Conservation (phyloP, 2,888 invertebrate genomes). For the Anaspis maculata region DNA sequence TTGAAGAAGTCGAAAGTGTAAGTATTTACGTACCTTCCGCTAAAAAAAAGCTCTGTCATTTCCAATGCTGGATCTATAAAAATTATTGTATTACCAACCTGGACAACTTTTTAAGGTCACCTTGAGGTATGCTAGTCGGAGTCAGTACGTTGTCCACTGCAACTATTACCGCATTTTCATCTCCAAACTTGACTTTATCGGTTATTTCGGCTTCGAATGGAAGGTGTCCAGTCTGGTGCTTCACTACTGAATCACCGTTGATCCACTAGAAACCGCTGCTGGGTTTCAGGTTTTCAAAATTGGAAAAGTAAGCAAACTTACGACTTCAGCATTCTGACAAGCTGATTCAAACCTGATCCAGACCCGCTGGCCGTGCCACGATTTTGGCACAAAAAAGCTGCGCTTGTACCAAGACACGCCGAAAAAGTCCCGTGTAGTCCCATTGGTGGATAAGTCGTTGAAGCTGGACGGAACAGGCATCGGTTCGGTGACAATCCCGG, state of each 20-base stretch:
- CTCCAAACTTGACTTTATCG: slow-evolving; percentile 53
- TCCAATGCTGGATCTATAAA: no score
- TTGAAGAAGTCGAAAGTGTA: slow-evolving; percentile 96
- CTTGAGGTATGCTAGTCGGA: slow-evolving; percentile 83
- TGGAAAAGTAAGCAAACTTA: slow-evolving; percentile 33
- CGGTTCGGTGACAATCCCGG: no score
- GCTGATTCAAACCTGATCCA: slow-evolving; percentile 91
- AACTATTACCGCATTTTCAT: slow-evolving; percentile 76
- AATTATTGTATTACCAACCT: no score
- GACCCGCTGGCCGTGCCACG: slow-evolving; percentile 62
- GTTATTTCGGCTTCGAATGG: slow-evolving; percentile 87
- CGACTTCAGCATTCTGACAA: slow-evolving; percentile 83
- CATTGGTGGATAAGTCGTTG: slow-evolving; percentile 83
- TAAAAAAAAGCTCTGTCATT: no score
- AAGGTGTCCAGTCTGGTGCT: slow-evolving; percentile 89
- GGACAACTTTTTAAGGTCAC: slow-evolving; percentile 53
- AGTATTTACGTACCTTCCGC: slow-evolving; percentile 48
- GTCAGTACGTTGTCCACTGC: slow-evolving; percentile 88
- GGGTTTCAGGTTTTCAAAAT: no score
- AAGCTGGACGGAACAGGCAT: slow-evolving; percentile 97
- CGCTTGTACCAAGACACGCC: slow-evolving; percentile 94
- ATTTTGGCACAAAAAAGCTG: slow-evolving; percentile 66
- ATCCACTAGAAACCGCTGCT: slow-evolving; percentile 63
- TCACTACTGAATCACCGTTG: slow-evolving; percentile 68
- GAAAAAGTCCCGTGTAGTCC: slow-evolving; percentile 74